A percentile compares a stretch with the other conserved stretches of the same genome.
phyloP scores from a whole-genome alignment of 1,140 invertebrate genomes.

The Vanessa tameamea region DNA sequence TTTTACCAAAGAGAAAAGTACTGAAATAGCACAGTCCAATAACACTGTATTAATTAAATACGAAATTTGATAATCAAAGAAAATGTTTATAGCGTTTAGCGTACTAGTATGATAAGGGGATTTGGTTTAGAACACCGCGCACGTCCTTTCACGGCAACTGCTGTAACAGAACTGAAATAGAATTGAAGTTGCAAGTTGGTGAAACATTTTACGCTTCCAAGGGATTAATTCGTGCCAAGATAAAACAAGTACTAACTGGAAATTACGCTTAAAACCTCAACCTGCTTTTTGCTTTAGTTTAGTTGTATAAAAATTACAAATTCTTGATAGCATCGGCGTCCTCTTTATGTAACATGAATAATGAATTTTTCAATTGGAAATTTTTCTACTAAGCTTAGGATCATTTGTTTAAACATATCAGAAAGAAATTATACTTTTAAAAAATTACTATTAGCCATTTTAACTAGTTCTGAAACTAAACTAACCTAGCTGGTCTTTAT shows the following conservation, averaged over 20 bases:
- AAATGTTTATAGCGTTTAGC: constrained; percentile 32
- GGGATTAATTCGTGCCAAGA: constrained; percentile 16
- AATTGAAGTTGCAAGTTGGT: constrained; percentile 45
- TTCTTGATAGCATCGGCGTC: background rate
- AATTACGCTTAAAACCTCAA: constrained; percentile 11
- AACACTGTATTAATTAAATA: background rate
- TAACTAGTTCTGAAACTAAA: no score
- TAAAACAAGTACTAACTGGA: constrained; percentile 9
- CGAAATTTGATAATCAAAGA: background rate
- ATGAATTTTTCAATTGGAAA: no score
- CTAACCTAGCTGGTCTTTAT: no score
- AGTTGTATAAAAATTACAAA: background rate
- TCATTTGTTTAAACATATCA: no score
- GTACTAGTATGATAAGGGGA: constrained; percentile 25
- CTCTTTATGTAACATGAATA: background rate
- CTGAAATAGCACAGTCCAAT: background rate
- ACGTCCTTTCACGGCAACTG: constrained; percentile 44
- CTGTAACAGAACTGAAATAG: constrained; percentile 54
- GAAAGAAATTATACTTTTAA: no score
- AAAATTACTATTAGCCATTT: no score
- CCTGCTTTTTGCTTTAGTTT: background rate
- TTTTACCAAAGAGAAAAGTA: background rate
- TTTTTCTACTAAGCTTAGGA: no score
- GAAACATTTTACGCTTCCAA: constrained; percentile 48
- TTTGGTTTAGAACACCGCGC: constrained; percentile 28